Percentiles rank a stretch among this genome's conserved stretches.
phyloP scores from a whole-genome alignment of 2,113 vertebrate genomes.

The Mesitornis unicolor region DNA sequence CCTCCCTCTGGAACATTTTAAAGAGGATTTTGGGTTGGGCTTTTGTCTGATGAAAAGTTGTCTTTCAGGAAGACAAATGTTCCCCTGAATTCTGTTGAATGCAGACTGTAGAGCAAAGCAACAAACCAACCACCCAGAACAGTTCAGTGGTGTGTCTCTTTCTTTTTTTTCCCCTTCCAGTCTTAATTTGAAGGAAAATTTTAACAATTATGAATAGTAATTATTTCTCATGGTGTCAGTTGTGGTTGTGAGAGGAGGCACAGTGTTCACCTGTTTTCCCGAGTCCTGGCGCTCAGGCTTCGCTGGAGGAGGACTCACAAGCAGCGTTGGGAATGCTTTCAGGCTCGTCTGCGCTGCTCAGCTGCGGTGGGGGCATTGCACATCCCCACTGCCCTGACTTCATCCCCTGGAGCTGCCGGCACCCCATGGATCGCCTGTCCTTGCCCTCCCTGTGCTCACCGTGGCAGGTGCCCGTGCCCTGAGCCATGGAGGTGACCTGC shows the following conservation, averaged over 20 bases:
- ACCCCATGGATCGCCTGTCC: accelerated
- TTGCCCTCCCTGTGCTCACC: not conserved
- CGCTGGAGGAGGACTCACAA: not conserved
- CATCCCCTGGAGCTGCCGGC: not conserved
- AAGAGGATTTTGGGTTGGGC: not conserved
- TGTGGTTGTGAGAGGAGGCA: not conserved
- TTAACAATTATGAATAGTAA: not conserved
- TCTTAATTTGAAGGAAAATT: not conserved
- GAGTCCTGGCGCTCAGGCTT: not conserved
- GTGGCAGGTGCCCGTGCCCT: accelerated
- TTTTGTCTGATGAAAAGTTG: not conserved
- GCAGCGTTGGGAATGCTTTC: not conserved
- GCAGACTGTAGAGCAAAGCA: not conserved
- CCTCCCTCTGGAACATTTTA: not conserved
- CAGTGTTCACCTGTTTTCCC: not conserved
- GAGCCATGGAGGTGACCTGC: not conserved
- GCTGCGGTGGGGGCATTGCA: not conserved
- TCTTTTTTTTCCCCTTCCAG: no score
- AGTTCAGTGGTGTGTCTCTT: not conserved
- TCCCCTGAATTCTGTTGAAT: not conserved
- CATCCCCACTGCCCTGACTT: not conserved
- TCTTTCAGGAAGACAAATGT: not conserved
- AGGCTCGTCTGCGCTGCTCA: not conserved
- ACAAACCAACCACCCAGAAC: not conserved
- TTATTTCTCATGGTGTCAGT: not conserved